Conservation (phyloP, 2,888 invertebrate species). For the Netelia fuscicornis region DNA sequence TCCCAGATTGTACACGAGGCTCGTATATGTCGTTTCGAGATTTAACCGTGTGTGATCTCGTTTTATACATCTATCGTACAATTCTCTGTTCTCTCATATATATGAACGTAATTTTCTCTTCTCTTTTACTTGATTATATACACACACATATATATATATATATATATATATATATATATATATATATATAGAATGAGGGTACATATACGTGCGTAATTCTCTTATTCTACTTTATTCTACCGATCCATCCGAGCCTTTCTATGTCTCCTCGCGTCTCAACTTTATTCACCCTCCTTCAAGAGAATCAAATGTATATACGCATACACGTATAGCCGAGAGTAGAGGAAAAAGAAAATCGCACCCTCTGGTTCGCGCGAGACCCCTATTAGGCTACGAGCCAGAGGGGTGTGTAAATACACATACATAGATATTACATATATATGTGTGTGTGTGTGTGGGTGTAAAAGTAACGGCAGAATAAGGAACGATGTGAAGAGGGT, state of each 20-base stretch:
- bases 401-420: constrained; percentile 26
- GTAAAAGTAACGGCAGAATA: constrained; percentile 7
- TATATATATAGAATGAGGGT: no score
- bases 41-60: no score
- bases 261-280: constrained; percentile 3
- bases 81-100: no score
- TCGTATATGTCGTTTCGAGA: no score
- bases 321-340: background rate
- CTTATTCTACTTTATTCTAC: background rate
- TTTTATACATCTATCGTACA: no score
- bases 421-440: background rate
- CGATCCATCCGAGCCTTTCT: constrained; percentile 18
- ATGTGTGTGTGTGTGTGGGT: background rate
- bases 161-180: no score
- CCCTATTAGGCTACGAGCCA: constrained; percentile 29
- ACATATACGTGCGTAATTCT: constrained; percentile 8
- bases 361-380: constrained; percentile 31
- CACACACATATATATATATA: no score
- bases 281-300: constrained; percentile 22
- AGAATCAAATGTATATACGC: constrained; percentile 6
- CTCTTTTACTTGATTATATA: no score
- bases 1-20: no score
- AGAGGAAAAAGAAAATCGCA: constrained; percentile 32
- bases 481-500: constrained; percentile 10
- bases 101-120: no score